phyloP scores from a whole-genome alignment of 2,888 invertebrate genomes.

The Drosophila phalerata region DNA sequence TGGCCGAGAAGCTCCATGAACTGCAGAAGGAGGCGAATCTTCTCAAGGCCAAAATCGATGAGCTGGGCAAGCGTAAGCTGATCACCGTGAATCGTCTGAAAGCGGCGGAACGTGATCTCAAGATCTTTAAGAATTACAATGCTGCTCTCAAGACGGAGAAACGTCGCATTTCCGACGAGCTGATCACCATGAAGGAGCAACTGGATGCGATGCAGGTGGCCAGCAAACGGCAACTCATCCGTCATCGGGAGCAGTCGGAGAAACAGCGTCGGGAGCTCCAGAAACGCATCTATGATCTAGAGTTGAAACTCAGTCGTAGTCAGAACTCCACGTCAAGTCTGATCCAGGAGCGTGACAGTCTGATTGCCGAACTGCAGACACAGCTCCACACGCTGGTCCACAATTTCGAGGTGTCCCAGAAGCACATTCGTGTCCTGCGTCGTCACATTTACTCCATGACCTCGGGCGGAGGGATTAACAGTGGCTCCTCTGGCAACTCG shows the following conservation, averaged over 20 bases:
- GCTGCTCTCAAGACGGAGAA: slow-evolving; percentile 80
- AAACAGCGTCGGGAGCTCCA: slow-evolving; percentile 82
- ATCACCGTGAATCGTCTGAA: slow-evolving; percentile 77
- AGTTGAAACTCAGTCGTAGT: slow-evolving; percentile 83
- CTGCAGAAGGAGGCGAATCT: slow-evolving; percentile 74
- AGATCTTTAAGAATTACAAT: slow-evolving; percentile 83
- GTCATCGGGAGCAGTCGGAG: slow-evolving; percentile 83
- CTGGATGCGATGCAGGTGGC: slow-evolving; percentile 75
- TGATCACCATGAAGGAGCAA: slow-evolving; percentile 73
- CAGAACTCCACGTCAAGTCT: slow-evolving; percentile 82
- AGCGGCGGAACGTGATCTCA: slow-evolving; percentile 80
- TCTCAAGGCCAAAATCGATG: slow-evolving; percentile 79
- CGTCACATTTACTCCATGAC: slow-evolving; percentile 83
- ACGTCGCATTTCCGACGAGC: slow-evolving; percentile 74
- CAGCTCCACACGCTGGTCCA: slow-evolving; percentile 83
- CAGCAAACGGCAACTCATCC: slow-evolving; percentile 79
- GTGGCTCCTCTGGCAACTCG: not conserved
- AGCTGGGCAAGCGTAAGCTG: slow-evolving; percentile 76
- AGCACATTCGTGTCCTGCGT: slow-evolving; percentile 83
- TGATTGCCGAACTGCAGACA: slow-evolving; percentile 83
- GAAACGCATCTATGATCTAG: slow-evolving; percentile 83
- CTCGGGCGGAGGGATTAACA: slow-evolving; percentile 23
- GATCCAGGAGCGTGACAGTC: slow-evolving; percentile 83
- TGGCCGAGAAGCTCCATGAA: slow-evolving; percentile 75
- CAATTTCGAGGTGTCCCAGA: slow-evolving; percentile 85